These are phyloP conservation scores for Eupithecia abbreviata DNA, from an alignment of 2,888 invertebrate species.

Conservation along the genomic window DNA sequence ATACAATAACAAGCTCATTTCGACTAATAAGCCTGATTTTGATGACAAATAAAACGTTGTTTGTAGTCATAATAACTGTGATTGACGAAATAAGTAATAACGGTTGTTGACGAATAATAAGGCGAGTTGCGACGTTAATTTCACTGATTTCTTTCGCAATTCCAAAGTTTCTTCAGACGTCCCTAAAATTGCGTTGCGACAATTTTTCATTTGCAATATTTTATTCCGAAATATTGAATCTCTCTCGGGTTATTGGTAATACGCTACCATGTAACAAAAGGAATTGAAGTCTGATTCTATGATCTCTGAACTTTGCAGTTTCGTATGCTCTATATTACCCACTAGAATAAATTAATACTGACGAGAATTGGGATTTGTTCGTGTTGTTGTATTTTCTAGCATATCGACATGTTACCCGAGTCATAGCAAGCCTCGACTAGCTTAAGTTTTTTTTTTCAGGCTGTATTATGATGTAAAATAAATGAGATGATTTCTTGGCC, in stretches of 20 bases:
- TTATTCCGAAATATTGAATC: constrained; percentile 63
- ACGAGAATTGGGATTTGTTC: not conserved
- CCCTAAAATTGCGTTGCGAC: constrained; percentile 69
- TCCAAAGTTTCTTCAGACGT: constrained; percentile 55
- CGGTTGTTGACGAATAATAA: constrained; percentile 75
- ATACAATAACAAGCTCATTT: constrained; percentile 3
- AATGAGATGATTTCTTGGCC: no score
- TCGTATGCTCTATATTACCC: constrained; percentile 11
- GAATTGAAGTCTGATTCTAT: constrained; percentile 74
- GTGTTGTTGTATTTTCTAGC: not conserved
- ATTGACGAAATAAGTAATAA: constrained; percentile 72
- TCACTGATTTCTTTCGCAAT: constrained; percentile 65
- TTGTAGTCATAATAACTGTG: constrained; percentile 63
- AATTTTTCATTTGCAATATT: constrained; percentile 65
- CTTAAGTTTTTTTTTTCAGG: not conserved
- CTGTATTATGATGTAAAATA: not conserved
- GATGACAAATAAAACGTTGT: constrained; percentile 66
- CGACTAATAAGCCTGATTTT: constrained; percentile 41
- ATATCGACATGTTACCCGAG: not conserved
- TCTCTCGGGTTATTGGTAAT: constrained; percentile 7
- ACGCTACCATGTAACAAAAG: constrained; percentile 29
- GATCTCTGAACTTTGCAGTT: constrained; percentile 58
- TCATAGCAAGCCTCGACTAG: not conserved
- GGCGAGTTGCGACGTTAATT: constrained; percentile 69
- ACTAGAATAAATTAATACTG: not conserved